Conservation (phyloP, 2,113 vertebrate genomes). For the Perca fluviatilis region DNA sequence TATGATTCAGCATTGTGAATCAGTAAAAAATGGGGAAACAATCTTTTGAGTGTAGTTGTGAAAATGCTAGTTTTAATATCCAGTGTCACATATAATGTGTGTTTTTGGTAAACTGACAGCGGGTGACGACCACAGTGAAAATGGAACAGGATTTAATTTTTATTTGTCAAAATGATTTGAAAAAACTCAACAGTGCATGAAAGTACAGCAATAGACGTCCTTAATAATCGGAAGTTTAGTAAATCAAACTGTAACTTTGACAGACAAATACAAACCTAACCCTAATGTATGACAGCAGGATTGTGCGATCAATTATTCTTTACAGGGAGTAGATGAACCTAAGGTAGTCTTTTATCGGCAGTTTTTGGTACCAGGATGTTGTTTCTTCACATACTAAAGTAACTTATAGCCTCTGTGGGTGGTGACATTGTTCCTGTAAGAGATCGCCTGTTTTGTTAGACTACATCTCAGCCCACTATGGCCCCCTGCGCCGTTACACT, state of each 20-base stretch:
- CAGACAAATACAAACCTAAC: not conserved
- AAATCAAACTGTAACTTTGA: conserved; percentile 30
- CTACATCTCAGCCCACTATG: conserved; percentile 63
- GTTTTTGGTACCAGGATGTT: conserved; percentile 8
- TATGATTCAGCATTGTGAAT: not conserved
- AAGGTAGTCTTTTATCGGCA: not conserved
- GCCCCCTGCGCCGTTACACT: conserved; percentile 51
- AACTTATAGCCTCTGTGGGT: conserved; percentile 44
- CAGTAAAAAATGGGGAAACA: not conserved
- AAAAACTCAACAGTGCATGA: conserved; percentile 7
- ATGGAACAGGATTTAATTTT: not conserved
- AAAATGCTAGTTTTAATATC: conserved; percentile 10
- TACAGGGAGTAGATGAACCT: conserved; percentile 9
- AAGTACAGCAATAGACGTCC: not conserved
- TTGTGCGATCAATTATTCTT: conserved; percentile 28
- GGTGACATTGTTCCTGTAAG: conserved; percentile 71
- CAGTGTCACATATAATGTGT: not conserved
- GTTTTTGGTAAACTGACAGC: conserved; percentile 17
- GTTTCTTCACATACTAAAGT: conserved; percentile 42
- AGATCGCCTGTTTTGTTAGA: conserved; percentile 73
- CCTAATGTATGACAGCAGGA: not conserved
- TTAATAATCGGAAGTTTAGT: conserved; percentile 25
- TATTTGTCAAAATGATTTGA: conserved; percentile 7
- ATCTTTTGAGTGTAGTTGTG: not conserved
- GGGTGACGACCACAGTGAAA: not conserved